Evolutionary conservation across 1,140 invertebrate species (phyloP).

Genomic region (Bombus terrestris): DNA sequence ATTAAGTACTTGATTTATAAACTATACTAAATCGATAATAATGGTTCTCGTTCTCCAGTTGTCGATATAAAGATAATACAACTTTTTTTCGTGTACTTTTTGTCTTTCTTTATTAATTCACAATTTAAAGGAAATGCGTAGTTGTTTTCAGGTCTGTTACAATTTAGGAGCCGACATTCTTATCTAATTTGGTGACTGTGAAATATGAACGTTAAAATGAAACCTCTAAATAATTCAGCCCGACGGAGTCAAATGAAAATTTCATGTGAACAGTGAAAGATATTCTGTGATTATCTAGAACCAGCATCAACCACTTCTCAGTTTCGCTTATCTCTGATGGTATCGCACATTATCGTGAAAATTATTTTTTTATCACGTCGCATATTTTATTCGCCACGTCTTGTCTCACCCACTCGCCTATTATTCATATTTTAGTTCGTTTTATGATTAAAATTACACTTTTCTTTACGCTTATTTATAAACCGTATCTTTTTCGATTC

Average conservation of each 20-base stretch:
- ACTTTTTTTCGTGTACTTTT: background rate
- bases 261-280: conserved; percentile 4
- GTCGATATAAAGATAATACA: background rate
- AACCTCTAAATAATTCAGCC: conserved; percentile 11
- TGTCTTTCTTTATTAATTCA: background rate
- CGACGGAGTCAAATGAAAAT: background rate
- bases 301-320: background rate
- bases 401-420: background rate
- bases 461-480: too few relatives aligned
- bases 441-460: background rate
- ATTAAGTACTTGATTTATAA: too few relatives aligned
- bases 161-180: background rate
- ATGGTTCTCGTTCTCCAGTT: accelerated
- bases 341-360: background rate
- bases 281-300: background rate
- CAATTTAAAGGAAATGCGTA: background rate
- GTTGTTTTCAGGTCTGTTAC: background rate
- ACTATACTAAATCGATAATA: background rate
- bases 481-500: too few relatives aligned
- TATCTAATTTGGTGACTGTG: background rate
- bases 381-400: background rate
- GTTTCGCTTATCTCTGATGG: background rate
- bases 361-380: background rate
- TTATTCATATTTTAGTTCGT: background rate
- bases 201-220: conserved; percentile 24